phyloP scores from a whole-genome alignment of 2,888 invertebrate genomes.

The Mantis religiosa region DNA sequence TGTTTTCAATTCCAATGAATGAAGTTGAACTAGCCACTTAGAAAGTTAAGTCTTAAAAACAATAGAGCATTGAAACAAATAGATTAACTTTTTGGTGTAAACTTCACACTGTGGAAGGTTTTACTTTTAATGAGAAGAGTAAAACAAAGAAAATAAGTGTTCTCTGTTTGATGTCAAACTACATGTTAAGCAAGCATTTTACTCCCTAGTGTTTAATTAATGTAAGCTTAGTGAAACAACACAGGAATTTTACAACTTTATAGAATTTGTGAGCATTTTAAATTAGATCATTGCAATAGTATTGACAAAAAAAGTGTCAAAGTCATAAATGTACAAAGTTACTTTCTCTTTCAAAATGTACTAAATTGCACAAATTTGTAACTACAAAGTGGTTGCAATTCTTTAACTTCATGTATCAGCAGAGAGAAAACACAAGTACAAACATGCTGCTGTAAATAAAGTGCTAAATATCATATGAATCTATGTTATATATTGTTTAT shows the following conservation, averaged over 20 bases:
- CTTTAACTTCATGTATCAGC: not conserved
- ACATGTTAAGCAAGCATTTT: not conserved
- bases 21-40: not conserved
- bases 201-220: not conserved
- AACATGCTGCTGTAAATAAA: not conserved
- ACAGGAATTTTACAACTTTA: not conserved
- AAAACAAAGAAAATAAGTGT: not conserved
- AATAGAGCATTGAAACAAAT: not conserved
- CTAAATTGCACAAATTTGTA: not conserved
- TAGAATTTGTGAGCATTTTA: not conserved
- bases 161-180: not conserved
- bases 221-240: not conserved
- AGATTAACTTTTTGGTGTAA: not conserved
- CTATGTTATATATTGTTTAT: not conserved
- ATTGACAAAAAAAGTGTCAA: not conserved
- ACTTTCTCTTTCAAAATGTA: not conserved
- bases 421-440: not conserved
- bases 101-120: not conserved
- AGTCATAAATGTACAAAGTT: not conserved
- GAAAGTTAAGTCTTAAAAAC: not conserved
- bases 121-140: not conserved
- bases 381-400: not conserved
- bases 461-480: not conserved
- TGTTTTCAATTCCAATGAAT: too few relatives aligned
- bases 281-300: not conserved